Conservation (phyloP, 2,113 vertebrate genomes). For the Eptesicus fuscus region DNA sequence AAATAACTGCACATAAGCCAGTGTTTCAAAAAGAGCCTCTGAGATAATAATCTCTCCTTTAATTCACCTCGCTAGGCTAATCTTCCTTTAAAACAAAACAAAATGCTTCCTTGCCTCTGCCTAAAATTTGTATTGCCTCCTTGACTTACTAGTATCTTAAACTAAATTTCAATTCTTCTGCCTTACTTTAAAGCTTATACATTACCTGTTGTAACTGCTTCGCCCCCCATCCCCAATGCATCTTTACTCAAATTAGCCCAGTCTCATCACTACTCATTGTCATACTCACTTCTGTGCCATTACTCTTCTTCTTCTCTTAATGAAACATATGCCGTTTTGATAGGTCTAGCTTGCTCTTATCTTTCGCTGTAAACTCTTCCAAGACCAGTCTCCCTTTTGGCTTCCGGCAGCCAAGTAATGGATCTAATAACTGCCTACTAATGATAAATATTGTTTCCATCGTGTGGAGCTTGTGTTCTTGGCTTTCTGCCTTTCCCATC, state of each 20-base stretch:
- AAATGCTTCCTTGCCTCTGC: background rate
- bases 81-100: background rate
- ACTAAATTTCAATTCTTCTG: background rate
- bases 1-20: background rate
- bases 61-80: background rate
- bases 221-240: fast-evolving
- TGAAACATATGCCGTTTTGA: background rate
- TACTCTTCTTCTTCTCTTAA: background rate
- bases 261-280: background rate
- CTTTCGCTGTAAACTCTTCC: background rate
- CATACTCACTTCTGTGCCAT: background rate
- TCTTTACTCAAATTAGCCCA: background rate
- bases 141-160: background rate
- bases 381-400: background rate
- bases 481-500: background rate
- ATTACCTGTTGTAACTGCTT: background rate
- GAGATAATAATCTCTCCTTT: background rate
- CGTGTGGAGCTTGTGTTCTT: background rate
- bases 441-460: background rate
- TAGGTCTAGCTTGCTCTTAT: background rate
- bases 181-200: background rate
- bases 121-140: background rate
- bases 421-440: background rate
- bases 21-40: background rate
- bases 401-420: background rate